These are phyloP conservation scores for Eristalinus sepulchralis DNA, from an alignment of 2,888 invertebrate genomes.

Conservation along the genomic window DNA sequence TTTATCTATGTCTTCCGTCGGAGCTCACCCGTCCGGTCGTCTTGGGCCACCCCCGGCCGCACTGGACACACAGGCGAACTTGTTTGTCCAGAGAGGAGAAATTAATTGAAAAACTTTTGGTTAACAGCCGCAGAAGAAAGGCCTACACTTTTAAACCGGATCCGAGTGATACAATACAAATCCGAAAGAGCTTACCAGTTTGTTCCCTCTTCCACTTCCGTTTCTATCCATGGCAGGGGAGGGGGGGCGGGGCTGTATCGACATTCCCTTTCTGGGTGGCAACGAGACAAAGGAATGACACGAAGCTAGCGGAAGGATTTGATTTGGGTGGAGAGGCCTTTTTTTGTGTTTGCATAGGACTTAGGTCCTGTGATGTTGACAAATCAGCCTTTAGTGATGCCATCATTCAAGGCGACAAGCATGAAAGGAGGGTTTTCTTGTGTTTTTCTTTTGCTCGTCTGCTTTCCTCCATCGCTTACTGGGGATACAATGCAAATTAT, in stretches of 20 bases:
- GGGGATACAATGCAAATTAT: slow-evolving; percentile 32
- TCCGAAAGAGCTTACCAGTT: slow-evolving; percentile 57
- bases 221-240: too few relatives aligned
- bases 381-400: slow-evolving; percentile 57
- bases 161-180: slow-evolving; percentile 55
- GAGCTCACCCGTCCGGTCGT: not conserved
- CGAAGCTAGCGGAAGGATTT: slow-evolving; percentile 35
- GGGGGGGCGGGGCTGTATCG: not conserved
- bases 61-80: slow-evolving; percentile 37
- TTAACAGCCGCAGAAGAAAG: slow-evolving; percentile 52
- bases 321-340: not conserved
- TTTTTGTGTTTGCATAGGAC: slow-evolving; percentile 40
- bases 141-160: slow-evolving; percentile 49
- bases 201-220: slow-evolving; percentile 18
- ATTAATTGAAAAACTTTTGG: slow-evolving; percentile 70
- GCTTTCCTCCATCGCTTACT: not conserved
- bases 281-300: slow-evolving; percentile 32
- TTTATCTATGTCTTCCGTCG: slow-evolving; percentile 40
- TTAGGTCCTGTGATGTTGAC: slow-evolving; percentile 60
- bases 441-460: not conserved
- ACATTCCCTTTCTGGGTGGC: slow-evolving; percentile 12
- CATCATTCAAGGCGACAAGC: slow-evolving; percentile 36
- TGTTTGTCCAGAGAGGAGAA: slow-evolving; percentile 61
- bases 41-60: not conserved
- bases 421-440: not conserved